Conservation (phyloP, 2,888 invertebrate genomes). For the Ernsta delagoae region DNA sequence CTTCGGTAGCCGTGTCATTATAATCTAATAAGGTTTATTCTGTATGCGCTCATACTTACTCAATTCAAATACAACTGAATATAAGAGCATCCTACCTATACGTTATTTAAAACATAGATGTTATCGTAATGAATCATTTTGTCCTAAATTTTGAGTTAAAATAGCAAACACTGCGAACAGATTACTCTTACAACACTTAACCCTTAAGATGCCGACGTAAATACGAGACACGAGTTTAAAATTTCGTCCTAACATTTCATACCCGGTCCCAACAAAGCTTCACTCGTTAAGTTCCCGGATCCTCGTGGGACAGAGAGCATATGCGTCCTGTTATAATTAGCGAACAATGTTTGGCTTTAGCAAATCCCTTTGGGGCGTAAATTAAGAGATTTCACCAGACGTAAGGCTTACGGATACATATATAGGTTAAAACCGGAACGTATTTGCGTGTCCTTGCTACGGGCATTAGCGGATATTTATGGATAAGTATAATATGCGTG, state of each 20-base stretch:
- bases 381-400: conserved; percentile 79
- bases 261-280: conserved; percentile 48
- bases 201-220: conserved; percentile 14
- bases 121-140: too few species aligned
- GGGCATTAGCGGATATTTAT: conserved; percentile 33
- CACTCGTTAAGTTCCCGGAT: conserved; percentile 72
- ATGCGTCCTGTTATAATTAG: conserved; percentile 83
- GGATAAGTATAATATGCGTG: not conserved
- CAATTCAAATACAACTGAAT: too few species aligned
- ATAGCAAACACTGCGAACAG: too few species aligned
- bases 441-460: conserved; percentile 31
- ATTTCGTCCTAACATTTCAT: conserved; percentile 28
- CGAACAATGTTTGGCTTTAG: conserved; percentile 84
- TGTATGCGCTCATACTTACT: too few species aligned
- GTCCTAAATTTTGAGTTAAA: too few species aligned
- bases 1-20: too few species aligned
- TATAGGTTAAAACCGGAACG: conserved; percentile 63
- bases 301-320: conserved; percentile 78
- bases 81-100: too few species aligned
- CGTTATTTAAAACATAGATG: too few species aligned
- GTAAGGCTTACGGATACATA: conserved; percentile 76
- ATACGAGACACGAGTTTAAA: conserved; percentile 22
- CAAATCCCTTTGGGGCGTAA: conserved; percentile 84
- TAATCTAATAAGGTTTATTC: too few species aligned
- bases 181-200: conserved; percentile 8